Conservation (phyloP, 2,113 vertebrate species). For the Phycodurus eques region DNA sequence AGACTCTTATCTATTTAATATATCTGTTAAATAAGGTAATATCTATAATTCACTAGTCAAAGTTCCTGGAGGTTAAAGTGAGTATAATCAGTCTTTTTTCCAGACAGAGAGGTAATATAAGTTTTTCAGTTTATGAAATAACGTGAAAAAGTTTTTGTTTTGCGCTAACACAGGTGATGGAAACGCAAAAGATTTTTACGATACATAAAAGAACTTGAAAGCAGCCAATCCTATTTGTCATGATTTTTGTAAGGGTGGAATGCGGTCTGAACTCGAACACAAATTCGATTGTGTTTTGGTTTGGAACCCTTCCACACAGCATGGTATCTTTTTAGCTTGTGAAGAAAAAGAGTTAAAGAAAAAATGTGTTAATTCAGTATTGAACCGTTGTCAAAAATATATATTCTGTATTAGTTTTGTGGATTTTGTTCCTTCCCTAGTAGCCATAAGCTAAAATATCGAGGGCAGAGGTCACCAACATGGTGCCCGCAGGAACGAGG, state of each 20-base stretch:
- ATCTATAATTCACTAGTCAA: slow-evolving; percentile 30
- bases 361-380: background rate
- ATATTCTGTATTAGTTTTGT: background rate
- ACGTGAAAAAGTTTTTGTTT: slow-evolving; percentile 35
- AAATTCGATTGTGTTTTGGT: background rate
- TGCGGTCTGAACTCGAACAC: too few species aligned
- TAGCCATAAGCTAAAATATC: background rate
- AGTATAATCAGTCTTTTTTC: slow-evolving; percentile 25
- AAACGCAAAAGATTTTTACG: slow-evolving; percentile 47
- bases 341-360: background rate
- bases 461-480: background rate
- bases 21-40: slow-evolving; percentile 13
- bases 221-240: slow-evolving; percentile 13
- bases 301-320: background rate
- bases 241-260: background rate
- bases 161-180: slow-evolving; percentile 29
- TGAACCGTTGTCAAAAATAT: too few species aligned
- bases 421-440: background rate
- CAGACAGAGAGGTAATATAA: slow-evolving; percentile 48
- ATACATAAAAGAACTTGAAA: slow-evolving; percentile 1
- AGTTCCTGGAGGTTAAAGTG: slow-evolving; percentile 36
- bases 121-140: slow-evolving; percentile 47
- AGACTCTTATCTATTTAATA: slow-evolving; percentile 25
- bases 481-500: background rate
- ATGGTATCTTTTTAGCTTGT: background rate